Evolutionary conservation across 2,888 invertebrate genomes (phyloP), one percentile per base, ranked within the genome.

Genomic region (Cybosia mesomella): DNA sequence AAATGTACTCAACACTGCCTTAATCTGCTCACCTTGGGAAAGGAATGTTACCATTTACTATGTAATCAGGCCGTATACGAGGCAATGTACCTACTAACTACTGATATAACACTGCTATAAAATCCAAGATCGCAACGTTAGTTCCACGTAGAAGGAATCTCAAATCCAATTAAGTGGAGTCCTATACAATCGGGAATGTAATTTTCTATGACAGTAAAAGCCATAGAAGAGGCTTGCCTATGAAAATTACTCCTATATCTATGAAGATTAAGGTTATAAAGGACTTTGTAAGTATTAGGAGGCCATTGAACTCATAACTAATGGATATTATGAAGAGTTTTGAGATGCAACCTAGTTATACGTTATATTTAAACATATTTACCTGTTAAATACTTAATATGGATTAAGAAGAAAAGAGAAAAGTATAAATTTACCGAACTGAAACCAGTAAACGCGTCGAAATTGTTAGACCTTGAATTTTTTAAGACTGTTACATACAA

Each of bases 1-100:
- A 85, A 87, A 87, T 87, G 85, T 81, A 72, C 89, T 90, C 91
- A 87, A 79, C 88, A 84, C 74, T 77, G 80, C 75, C 79, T 81
- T 80, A 82, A 78, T 84, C 77, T 80, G 87, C 77, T 93, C 88
- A 91, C 93, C 93, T 94, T 94, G 93, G 84, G 84, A 90, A 87
- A 85, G 91, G 93, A 93, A 93, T 93, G 93, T 87, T 83, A 86
- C 85, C 84, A 85, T 86, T 87, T 83, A 81, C 85, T 72, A 83
- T 85, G 80, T 83, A 78, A 82, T 73, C 79, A 74, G 80, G 80
- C 74, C 71, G 77, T 79, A 72, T 77, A 71, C 73, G 79, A 73
- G 67, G 70, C 59, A 58, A 59, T 68, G 62, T 69, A 75, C n/a
- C n/a, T n/a, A n/a, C 63, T 39, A 55, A 55, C 55, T 39, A 57